Base-by-base conservation (phyloP, 2,797 vertebrate species). In the Hydrophis major region DNA sequence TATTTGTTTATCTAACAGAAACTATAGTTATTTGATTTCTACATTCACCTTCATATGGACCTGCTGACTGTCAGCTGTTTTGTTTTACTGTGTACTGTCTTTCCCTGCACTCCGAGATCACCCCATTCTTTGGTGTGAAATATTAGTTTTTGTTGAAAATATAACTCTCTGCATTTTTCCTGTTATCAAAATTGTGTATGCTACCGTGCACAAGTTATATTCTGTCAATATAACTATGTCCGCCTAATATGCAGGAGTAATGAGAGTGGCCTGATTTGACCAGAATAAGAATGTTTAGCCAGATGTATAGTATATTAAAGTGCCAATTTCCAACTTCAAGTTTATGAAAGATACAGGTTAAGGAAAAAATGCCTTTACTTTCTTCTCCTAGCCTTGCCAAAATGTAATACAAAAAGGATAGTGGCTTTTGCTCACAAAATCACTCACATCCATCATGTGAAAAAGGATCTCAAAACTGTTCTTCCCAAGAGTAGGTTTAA, bases 21-120 rank as follows among this genome's bases (percentile, higher is more conserved):
- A 96, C 97, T 94, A 96, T 91, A 96, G 94, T 96, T 96, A 96
- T 97, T 97, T 97, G 97, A 97, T 97, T 97, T 97, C 97, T 97
- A 96, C 89, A 95, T 94, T 97, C 95, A 96, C 96, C 97, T 97
- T 97, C 95, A 95, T 10, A n/a, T 97, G 95, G 97, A 94, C 97
- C 95, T 97, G 97, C 96, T 97, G 96, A 97, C 95, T 96, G 96
- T 96, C 96, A 96, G 95, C 3, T 94, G 91, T 96, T 74, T 87
- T 94, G 59, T 60, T 95, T 96, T 88, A 88, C 94, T 92, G 42
- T 0, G 94, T 96, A 94, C 91, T 95, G 95, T 96, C 96, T 97
- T 95, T 91, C 95, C 96, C 95, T 94, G 94, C 94, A 90, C 89
- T 94, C 95, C 96, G 96, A 96, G 90, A 90, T 96, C 96, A 91